A percentile compares a stretch with the other conserved stretches of the same genome.
phyloP scores from a whole-genome alignment of 1,140 invertebrate genomes.

The Euura saliciscinereae region DNA sequence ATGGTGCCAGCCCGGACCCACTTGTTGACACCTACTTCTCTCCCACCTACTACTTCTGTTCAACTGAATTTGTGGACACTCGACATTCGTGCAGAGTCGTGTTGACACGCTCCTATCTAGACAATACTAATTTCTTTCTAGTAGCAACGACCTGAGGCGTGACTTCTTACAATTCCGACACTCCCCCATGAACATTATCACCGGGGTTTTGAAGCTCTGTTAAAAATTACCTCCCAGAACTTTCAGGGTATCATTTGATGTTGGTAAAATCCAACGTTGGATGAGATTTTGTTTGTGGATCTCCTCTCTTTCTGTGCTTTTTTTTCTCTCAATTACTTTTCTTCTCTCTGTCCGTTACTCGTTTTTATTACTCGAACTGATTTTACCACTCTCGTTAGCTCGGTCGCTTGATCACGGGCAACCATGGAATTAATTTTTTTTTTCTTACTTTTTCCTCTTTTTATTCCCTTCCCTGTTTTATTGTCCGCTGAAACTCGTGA shows the following conservation, averaged over 20 bases:
- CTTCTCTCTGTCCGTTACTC: too few relatives aligned
- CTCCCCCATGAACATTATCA: too few relatives aligned
- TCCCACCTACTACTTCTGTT: background rate
- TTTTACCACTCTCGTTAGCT: background rate
- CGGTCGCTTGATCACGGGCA: background rate
- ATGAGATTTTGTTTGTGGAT: too few relatives aligned
- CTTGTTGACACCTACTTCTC: background rate
- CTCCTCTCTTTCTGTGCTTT: too few relatives aligned
- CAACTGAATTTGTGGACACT: background rate
- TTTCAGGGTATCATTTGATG: too few relatives aligned
- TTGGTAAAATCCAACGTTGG: too few relatives aligned
- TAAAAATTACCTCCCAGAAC: too few relatives aligned
- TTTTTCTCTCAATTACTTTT: too few relatives aligned
- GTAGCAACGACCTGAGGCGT: background rate
- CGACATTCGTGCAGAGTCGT: background rate
- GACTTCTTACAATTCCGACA: too few relatives aligned
- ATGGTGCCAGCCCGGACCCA: background rate
- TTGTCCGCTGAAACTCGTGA: background rate
- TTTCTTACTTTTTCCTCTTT: background rate
- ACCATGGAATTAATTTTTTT: conserved; percentile 1
- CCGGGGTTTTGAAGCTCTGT: too few relatives aligned
- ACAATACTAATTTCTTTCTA: background rate
- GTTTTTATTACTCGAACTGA: background rate
- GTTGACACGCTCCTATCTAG: background rate
- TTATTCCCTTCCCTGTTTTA: background rate